Base-by-base conservation (phyloP, 2,113 vertebrate genomes). In the Isurus oxyrinchus region DNA sequence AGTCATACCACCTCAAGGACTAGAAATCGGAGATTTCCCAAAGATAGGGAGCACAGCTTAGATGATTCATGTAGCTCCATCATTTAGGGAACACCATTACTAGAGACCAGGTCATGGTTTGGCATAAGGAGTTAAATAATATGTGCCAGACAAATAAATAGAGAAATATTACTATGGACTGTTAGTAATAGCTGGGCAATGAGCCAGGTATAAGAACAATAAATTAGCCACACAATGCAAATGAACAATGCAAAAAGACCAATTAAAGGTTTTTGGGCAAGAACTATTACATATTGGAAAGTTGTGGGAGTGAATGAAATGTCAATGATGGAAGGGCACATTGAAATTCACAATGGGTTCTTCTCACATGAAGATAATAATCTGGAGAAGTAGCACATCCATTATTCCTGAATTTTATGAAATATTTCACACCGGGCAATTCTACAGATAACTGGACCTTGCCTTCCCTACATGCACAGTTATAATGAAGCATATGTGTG, bases 371-470 rank as follows among this genome's bases (percentile, higher is more conserved):
- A 94, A 94, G 35, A 66, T 93, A 93, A 93, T 61, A 5, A 93
- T 94, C 66, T 94, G 44, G 59, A 94, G n/a, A 94, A 40, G 35
- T 40, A 8, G 6, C 35, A 93, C 1, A 35, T 93, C 90, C 35
- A 93, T 93, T 93, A 63, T 61, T 93, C 5, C 31, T 23, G 59
- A 94, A 44, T 49, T 5, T 44, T 84, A 84, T 84, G 40, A 84
- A 44, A 84, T 84, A 40, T 84, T 84, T 94, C 19, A 40, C 59
- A 40, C 16, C 19, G 16, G 90, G 59, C 6, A 94, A 94, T 66
- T 94, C 59, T 63, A 61, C 59, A 66, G 90, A 63, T n/a, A 95
- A 95, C 67, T 95, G 44, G 94, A 95, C 44, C 40, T 55, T 72
- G 67, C 11, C 67, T 11, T 95, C 49, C 0, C 44, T 44, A 72